Evolutionary conservation across 1,140 invertebrate species (phyloP).

Genomic region (Heliconius hermathena): DNA sequence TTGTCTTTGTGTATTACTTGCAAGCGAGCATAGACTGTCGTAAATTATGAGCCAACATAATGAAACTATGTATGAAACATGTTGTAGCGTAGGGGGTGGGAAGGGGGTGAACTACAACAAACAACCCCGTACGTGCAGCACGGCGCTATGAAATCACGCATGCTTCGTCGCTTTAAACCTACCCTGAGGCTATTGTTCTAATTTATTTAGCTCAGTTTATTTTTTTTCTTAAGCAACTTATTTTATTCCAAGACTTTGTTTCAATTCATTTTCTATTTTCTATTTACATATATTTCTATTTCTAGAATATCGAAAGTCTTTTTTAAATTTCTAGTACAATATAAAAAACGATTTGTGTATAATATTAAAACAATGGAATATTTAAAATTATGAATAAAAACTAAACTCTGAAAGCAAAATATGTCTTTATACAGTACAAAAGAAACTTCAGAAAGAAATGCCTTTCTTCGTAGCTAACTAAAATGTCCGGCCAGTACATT

Average conservation of each 20-base stretch:
- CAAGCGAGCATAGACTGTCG: slow-evolving; percentile 27
- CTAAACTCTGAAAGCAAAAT: slow-evolving; percentile 36
- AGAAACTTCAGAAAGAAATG: slow-evolving; percentile 34
- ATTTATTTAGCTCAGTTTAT: slow-evolving; percentile 17
- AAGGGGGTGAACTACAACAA: slow-evolving; percentile 27
- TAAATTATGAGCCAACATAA: slow-evolving; percentile 33
- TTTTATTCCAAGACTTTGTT: not conserved
- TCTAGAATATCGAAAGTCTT: not conserved
- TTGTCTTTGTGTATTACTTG: slow-evolving; percentile 28
- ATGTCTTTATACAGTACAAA: slow-evolving; percentile 33
- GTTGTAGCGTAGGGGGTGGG: slow-evolving; percentile 7
- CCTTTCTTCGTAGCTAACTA: slow-evolving; percentile 25
- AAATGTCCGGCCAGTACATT: slow-evolving; percentile 8
- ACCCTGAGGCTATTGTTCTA: slow-evolving; percentile 20
- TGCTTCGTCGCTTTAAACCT: slow-evolving; percentile 27
- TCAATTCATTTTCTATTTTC: not conserved
- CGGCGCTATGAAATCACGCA: slow-evolving; percentile 18
- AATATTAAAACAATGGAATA: slow-evolving; percentile 28
- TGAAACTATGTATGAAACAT: slow-evolving; percentile 30
- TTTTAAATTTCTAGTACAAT: not conserved
- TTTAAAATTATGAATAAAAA: slow-evolving; percentile 26
- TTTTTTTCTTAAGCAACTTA: slow-evolving; percentile 21
- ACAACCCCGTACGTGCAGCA: slow-evolving; percentile 27
- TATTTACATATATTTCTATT: too few species aligned
- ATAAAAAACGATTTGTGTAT: slow-evolving; percentile 13